Evolutionary conservation across 2,888 invertebrate genomes (phyloP).

Genomic region (Meiosimyza decipiens): DNA sequence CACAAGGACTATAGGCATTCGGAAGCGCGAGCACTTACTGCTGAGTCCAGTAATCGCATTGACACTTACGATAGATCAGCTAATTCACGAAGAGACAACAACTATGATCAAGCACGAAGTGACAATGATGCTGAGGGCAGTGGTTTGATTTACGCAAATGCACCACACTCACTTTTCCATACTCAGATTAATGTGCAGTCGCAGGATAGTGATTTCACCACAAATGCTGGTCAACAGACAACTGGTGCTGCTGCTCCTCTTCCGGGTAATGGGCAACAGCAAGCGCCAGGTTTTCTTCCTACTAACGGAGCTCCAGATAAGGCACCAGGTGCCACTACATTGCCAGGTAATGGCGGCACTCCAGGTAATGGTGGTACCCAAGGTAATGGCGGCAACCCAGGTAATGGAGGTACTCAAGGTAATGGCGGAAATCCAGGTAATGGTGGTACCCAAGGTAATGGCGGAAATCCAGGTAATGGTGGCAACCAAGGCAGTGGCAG

Average conservation of each 20-base stretch:
- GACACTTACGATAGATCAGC: conserved; percentile 37
- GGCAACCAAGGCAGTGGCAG: no score
- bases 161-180: conserved; percentile 56
- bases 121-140: neutral
- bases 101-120: neutral
- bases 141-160: conserved; percentile 46
- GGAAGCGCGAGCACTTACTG: conserved; percentile 14
- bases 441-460: no score
- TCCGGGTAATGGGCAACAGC: conserved; percentile 13
- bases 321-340: neutral
- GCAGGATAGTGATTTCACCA: conserved; percentile 52
- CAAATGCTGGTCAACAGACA: neutral
- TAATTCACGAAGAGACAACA: no score
- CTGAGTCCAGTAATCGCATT: conserved; percentile 37
- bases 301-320: conserved; percentile 21
- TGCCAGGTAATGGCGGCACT: conserved; percentile 19
- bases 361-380: no score
- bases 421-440: no score
- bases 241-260: neutral
- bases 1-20: conserved; percentile 43
- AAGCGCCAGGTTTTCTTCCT: conserved; percentile 5
- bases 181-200: conserved; percentile 58
- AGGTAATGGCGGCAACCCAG: no score
- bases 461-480: no score
- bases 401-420: no score